These are phyloP conservation scores for Zaprionus vittiger DNA, from an alignment of 1,140 invertebrate species.

Conservation along the genomic window DNA sequence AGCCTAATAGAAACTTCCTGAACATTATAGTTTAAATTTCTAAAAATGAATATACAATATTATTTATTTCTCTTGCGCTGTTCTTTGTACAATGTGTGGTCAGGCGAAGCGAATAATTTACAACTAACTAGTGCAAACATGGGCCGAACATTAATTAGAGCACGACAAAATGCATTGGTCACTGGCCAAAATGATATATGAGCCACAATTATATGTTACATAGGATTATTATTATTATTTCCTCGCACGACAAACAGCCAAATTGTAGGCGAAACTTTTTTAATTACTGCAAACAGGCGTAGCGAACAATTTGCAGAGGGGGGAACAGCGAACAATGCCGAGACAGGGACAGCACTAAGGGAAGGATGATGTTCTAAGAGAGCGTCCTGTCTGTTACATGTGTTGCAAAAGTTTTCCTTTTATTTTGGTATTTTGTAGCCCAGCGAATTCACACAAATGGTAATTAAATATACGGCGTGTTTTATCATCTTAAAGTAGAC, in stretches of 20 bases:
- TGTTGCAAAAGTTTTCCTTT: conserved; percentile 23
- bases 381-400: conserved; percentile 20
- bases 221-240: conserved; percentile 27
- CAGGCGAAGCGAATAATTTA: neutral
- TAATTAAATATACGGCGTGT: neutral
- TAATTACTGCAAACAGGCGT: conserved; percentile 48
- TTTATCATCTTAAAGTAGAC: neutral
- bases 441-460: neutral
- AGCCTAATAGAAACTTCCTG: neutral
- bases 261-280: conserved; percentile 38
- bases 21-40: neutral
- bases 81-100: neutral
- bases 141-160: conserved; percentile 36
- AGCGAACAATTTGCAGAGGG: neutral
- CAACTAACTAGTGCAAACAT: conserved; percentile 1
- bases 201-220: neutral
- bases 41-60: neutral
- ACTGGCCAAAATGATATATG: neutral
- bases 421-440: neutral
- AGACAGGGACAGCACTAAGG: neutral
- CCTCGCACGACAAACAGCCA: conserved; percentile 7
- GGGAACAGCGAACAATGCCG: neutral
- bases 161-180: conserved; percentile 19
- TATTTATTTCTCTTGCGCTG: neutral
- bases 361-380: too few species aligned